phyloP scores from a whole-genome alignment of 1,140 invertebrate genomes.

The Maniola jurtina region DNA sequence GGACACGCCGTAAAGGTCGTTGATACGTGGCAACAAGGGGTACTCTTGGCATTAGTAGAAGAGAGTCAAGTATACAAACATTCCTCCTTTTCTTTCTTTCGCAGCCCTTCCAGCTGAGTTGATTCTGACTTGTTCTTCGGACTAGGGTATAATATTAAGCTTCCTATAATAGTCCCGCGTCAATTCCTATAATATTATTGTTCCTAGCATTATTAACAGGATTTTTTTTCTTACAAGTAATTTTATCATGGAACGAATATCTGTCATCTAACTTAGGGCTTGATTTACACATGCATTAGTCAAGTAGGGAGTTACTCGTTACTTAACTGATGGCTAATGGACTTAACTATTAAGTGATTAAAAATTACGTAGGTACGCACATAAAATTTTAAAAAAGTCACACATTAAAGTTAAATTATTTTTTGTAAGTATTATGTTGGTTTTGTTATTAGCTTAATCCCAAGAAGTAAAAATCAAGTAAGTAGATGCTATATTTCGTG shows the following conservation, averaged over 20 bases:
- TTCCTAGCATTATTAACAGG: too few species aligned
- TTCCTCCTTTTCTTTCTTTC: constrained; percentile 42
- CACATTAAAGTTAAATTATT: too few species aligned
- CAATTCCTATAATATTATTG: too few species aligned
- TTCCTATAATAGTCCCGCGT: neutral
- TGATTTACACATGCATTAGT: too few species aligned
- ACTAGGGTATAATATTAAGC: neutral
- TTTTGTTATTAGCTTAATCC: too few species aligned
- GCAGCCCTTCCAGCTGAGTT: constrained; percentile 22
- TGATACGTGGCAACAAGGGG: constrained; percentile 52
- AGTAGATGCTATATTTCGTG: too few species aligned
- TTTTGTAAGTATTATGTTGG: too few species aligned
- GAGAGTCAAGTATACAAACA: constrained; percentile 60
- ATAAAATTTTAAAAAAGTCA: too few species aligned
- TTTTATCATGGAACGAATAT: too few species aligned
- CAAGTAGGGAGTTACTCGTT: neutral
- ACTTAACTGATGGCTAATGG: neutral
- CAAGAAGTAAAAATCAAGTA: too few species aligned
- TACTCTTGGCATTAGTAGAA: constrained; percentile 46
- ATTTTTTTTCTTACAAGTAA: neutral
- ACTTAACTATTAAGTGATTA: constrained; percentile 2
- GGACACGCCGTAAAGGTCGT: constrained; percentile 59
- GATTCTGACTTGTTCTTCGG: neutral
- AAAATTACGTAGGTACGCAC: neutral
- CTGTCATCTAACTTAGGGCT: too few species aligned